Evolutionary conservation across 1,140 invertebrate species (phyloP).

Genomic region (Bombus polaris): DNA sequence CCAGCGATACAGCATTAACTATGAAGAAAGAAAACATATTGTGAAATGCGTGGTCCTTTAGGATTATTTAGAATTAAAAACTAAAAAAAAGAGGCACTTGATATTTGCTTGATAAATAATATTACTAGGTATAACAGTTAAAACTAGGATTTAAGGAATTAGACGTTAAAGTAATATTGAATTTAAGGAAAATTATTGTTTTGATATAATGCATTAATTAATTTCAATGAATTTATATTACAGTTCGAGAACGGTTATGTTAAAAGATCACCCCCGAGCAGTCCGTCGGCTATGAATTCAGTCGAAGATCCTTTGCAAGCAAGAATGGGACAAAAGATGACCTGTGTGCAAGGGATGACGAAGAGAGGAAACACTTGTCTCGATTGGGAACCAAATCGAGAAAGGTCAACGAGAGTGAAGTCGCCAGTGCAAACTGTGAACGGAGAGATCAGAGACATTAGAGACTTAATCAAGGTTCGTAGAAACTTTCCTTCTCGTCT

Average conservation of each 20-base stretch:
- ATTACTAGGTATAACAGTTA: too few relatives aligned
- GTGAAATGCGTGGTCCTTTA: too few relatives aligned
- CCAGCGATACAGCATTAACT: neutral
- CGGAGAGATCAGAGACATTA: conserved; percentile 39
- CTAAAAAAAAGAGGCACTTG: neutral
- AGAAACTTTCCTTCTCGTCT: neutral
- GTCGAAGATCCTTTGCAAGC: conserved; percentile 60
- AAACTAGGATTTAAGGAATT: too few relatives aligned
- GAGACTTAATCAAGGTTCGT: conserved; percentile 51
- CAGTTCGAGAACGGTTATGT: conserved; percentile 76
- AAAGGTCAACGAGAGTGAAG: conserved; percentile 39
- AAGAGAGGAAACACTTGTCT: conserved; percentile 64
- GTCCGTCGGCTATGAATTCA: conserved; percentile 68
- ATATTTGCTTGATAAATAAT: too few relatives aligned
- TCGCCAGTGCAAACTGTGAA: conserved; percentile 8
- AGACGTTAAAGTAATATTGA: too few relatives aligned
- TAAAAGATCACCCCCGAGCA: conserved; percentile 74
- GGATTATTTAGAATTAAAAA: neutral
- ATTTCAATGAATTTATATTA: conserved; percentile 1
- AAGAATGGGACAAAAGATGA: conserved; percentile 61
- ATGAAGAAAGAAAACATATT: neutral
- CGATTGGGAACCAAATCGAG: conserved; percentile 68
- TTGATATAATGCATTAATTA: too few relatives aligned
- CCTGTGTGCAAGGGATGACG: conserved; percentile 54
- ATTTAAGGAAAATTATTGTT: too few relatives aligned